Evolutionary conservation across 2,113 vertebrate species (phyloP).

Genomic region (Mastomys natalensis): DNA sequence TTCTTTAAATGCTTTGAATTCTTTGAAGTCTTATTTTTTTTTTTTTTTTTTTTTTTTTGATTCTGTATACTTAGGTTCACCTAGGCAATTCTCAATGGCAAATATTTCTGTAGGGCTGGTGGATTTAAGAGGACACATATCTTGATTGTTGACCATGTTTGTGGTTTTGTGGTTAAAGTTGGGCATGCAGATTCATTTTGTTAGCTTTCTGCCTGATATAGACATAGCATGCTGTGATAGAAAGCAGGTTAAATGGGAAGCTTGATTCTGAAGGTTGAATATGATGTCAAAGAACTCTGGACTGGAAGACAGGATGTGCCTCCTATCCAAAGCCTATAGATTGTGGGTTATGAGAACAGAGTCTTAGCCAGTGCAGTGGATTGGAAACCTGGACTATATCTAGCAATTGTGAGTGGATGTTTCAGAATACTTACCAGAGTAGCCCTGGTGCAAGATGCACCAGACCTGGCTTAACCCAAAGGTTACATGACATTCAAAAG

Average conservation of each 20-base stretch:
- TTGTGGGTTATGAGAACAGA: neutral
- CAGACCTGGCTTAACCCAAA: neutral
- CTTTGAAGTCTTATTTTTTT: neutral
- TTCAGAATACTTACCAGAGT: neutral
- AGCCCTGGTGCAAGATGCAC: neutral
- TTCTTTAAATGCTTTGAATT: neutral
- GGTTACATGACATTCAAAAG: neutral
- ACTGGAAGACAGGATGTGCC: neutral
- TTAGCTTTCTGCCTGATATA: neutral
- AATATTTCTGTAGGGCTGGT: neutral
- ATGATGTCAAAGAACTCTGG: neutral
- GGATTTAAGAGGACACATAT: neutral
- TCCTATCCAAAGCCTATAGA: neutral
- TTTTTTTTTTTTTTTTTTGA: neutral
- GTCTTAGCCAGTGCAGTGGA: neutral
- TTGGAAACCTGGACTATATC: neutral
- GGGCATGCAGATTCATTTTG: neutral
- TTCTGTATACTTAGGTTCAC: neutral
- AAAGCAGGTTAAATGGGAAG: neutral
- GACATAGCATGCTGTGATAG: neutral
- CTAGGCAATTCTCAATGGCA: neutral
- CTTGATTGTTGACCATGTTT: neutral
- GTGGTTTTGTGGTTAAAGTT: neutral
- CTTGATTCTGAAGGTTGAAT: neutral
- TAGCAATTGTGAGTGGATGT: neutral